Evolutionary conservation across 2,888 invertebrate species (phyloP), one percentile per base, ranked within the genome.

Genomic region (Busseola fusca): DNA sequence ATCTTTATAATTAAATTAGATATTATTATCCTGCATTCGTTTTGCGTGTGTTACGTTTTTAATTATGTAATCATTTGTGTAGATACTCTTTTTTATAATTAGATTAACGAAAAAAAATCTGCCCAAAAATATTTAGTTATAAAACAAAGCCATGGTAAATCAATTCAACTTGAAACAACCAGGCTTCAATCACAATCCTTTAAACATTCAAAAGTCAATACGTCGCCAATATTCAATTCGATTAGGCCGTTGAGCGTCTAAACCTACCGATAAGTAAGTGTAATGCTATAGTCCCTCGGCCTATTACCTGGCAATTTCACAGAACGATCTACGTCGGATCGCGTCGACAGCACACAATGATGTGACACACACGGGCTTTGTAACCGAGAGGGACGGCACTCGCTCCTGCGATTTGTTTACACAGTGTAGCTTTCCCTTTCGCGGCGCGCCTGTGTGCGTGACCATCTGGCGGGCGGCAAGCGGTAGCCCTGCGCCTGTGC

Each of bases 291-390:
- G 94, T 92, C 93, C 92, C 92, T 91, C 92, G 91, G 94, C 94
- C 95, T 95, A 95, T 95, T 95, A 95, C 95, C 95, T 95, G 95
- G 94, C 95, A 95, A 95, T 95, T 95, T 95, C 94, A 95, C 95
- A 94, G 95, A 94, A 94, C 94, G 95, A 94, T 94, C 94, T 93
- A 94, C 94, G 91, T 93, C 90, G 92, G 91, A 90, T 91, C 91
- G 92, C 90, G 92, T 89, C 92, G 90, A 92, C 92, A 89, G 93
- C 95, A 95, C 94, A 94, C 94, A 93, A 87, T 89, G 87, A 90
- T 90, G 90, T 90, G 93, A 93, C 93, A 92, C 92, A 93, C 93
- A 93, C 91, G 89, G 88, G 91, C 92, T 91, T 91, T 91, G 91
- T 90, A 89, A 85, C 90, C 79, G 95, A 95, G 91, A 91, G 93